Evolutionary conservation across 1,140 invertebrate genomes (phyloP), one percentile per base, ranked within the genome.

Genomic region (Zaprionus inermis): DNA sequence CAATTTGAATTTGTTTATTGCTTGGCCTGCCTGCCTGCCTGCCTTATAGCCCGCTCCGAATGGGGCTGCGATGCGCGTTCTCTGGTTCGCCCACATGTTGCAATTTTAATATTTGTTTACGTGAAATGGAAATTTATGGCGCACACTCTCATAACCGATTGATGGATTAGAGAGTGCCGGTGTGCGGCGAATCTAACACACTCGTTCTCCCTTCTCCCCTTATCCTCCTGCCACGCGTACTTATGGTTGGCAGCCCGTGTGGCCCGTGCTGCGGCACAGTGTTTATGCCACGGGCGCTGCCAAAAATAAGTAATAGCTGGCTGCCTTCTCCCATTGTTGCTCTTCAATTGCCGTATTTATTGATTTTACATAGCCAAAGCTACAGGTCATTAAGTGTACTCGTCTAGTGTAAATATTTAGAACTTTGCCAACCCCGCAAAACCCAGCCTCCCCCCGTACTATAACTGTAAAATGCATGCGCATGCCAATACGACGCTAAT

Each of bases 41-140:
- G n/a, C n/a, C n/a, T n/a, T n/a, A n/a, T n/a, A n/a, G n/a, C n/a
- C n/a, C n/a, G n/a, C n/a, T n/a, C n/a, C n/a, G n/a, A n/a, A n/a
- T n/a, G n/a, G n/a, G n/a, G n/a, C n/a, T n/a, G n/a, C n/a, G n/a
- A n/a, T n/a, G n/a, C n/a, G n/a, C n/a, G n/a, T n/a, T n/a, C n/a
- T n/a, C n/a, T n/a, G n/a, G 12, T n/a, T 18, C 44, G 44, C 72
- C 68, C 79, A 86, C 83, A 88, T 89, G 79, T 66, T 86, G 84
- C 83, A 86, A 80, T 78, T 88, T 86, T 74, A 83, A 89, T 88
- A 72, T 88, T 86, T 86, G 84, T 86, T 86, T 86, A 86, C 77
- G 65, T 64, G 73, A 78, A 72, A 69, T 66, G 65, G 68, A 76
- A 88, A 86, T 89, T 86, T 86, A 86, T 81, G 72, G 75, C 76